Evolutionary conservation across 2,113 vertebrate genomes (phyloP), one percentile per base, ranked within the genome.

Genomic region (Chauna torquata): DNA sequence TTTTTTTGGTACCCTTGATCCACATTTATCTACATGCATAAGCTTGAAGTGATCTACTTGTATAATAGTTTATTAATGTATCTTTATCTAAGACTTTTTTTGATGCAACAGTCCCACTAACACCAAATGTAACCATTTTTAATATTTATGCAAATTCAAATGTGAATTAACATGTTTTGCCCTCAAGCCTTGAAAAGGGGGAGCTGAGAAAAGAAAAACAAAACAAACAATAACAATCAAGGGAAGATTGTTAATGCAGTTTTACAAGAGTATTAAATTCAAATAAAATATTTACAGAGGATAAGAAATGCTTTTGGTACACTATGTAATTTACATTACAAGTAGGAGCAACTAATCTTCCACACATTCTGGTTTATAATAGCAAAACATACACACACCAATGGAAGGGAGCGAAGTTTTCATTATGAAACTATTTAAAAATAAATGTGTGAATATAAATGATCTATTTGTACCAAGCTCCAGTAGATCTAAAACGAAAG

Each of bases 381-480:
- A 97, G 69, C 8, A 1, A 86, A 93, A 87, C 82, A 64, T 66
- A 64, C 45, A 88, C 54, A 71, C 27, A 34, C 59, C 65, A 45
- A 61, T 95, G 59, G 74, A 93, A 96, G 54, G 15, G 42, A 96
- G 94, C 57, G 65, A 92, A 95, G 49, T 64, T 97, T 97, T 97
- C 96, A 98, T 97, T 98, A 96, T 88, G 72, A 96, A 97, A 98
- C 95, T 89, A 78, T 94, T 95, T 90, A 97, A 96, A 98, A 97
- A 97, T 90, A 96, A 97, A 96, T 94, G 88, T 87, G 61, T 42
- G 69, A 97, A 97, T 98, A 96, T 90, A 98, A 98, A 97, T 97
- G 85, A 98, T 97, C 88, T 97, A 96, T 98, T 97, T 90, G 69
- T 77, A 94, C 78, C 72, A 97, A 84, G 94, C 78, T 98, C 90